Evolutionary conservation across 2,888 invertebrate species (phyloP).

Genomic region (Anodontia alba): DNA sequence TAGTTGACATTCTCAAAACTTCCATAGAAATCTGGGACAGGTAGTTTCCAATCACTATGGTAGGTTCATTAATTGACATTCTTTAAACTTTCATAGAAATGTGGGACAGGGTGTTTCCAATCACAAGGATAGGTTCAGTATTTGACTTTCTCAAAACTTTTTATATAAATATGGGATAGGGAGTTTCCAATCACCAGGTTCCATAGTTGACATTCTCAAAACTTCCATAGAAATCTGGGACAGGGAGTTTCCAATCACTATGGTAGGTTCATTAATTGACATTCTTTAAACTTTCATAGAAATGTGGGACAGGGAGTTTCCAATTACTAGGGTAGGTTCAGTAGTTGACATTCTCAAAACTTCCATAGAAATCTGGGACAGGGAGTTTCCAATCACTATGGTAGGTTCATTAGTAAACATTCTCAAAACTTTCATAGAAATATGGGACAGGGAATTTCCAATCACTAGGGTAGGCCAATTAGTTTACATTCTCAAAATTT

Average conservation of each 20-base stretch:
- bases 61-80: constrained; percentile 88
- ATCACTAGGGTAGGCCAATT: no score
- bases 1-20: constrained; percentile 90
- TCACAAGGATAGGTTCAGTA: constrained; percentile 88
- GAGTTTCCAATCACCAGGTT: no score
- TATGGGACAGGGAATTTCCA: no score
- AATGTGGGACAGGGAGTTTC: constrained; percentile 88
- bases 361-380: constrained; percentile 90
- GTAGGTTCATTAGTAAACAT: constrained; percentile 89
- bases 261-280: constrained; percentile 88
- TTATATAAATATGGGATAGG: no score
- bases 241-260: constrained; percentile 88
- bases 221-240: constrained; percentile 90
- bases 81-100: constrained; percentile 91
- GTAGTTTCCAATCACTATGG: constrained; percentile 89
- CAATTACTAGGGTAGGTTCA: constrained; percentile 88
- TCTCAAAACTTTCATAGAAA: constrained; percentile 90
- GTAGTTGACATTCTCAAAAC: constrained; percentile 91
- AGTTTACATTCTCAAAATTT: no score
- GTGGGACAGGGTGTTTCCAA: constrained; percentile 88
- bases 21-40: constrained; percentile 90
- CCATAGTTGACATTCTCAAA: constrained; percentile 90
- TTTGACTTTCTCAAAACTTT: no score
- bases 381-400: constrained; percentile 89
- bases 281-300: constrained; percentile 91